Base-by-base conservation (phyloP, 2,888 invertebrate species). In the Clitarchus hookeri region DNA sequence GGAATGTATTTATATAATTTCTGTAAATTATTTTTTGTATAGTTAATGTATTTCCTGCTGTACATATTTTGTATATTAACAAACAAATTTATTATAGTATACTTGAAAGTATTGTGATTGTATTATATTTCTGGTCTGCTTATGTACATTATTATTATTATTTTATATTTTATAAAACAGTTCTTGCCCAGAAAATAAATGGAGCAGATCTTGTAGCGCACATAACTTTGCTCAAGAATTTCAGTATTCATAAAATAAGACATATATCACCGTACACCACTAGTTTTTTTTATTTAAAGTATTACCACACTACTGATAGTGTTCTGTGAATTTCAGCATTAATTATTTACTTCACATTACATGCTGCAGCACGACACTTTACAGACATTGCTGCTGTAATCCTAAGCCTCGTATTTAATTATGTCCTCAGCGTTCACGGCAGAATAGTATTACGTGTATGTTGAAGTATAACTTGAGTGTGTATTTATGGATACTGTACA, bases 161-260 rank as follows among this genome's bases (percentile, higher is more conserved):
- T n/a, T 65, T 65, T n/a, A 65, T 16, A 48, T 48, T 48, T 48
- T 48, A 48, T 16, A 48, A 48, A 65, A 6, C 65, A 65, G 36
- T 36, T 3, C 36, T 3, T 4, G 3, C 11, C 65, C 23, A 65
- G 23, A 19, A 65, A 65, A n/a, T 65, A 65, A 65, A 23, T 19
- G 23, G 65, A 23, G n/a, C 65, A 65, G 65, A 65, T n/a, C 12
- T 65, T 65, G 1, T 16, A 65, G n/a, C 65, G 16, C 65, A 65
- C 19, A 53, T 23, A 65, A 16, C n/a, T 65, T 65, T 65, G 65
- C 65, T 65, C 65, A 65, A 65, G 23, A 65, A 65, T 65, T 65
- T 65, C 65, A 65, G 65, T 65, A 65, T 65, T 65, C 65, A n/a
- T 65, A 65, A n/a, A 65, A n/a, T 65, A 65, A 65, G 65, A 65